Percentiles rank a stretch among this genome's conserved stretches.
Evolutionary conservation across 2,888 invertebrate genomes (phyloP).

Genomic region (Opisthograptis luteolata): DNA sequence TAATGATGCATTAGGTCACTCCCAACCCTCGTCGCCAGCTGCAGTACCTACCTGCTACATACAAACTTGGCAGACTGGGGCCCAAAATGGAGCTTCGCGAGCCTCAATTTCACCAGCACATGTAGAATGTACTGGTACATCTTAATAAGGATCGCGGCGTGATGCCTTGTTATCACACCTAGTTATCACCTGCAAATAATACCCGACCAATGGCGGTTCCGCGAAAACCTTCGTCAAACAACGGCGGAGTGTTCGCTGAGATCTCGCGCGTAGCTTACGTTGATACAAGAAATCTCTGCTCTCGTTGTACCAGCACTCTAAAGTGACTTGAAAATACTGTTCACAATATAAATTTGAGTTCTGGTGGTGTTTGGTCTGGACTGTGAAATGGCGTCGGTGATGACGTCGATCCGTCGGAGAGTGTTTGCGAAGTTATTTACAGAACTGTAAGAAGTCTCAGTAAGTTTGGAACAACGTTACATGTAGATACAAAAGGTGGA

Average conservation of each 20-base stretch:
- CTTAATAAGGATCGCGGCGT: slow-evolving; percentile 42
- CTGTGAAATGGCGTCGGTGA: slow-evolving; percentile 28
- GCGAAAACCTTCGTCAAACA: slow-evolving; percentile 50
- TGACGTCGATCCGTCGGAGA: slow-evolving; percentile 26
- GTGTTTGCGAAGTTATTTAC: slow-evolving; percentile 41
- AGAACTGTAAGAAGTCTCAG: slow-evolving; percentile 18
- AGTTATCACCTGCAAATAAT: slow-evolving; percentile 63
- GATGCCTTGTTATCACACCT: slow-evolving; percentile 51
- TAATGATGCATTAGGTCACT: too few relatives aligned
- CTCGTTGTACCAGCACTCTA: too few relatives aligned
- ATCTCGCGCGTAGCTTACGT: slow-evolving; percentile 27
- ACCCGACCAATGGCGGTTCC: slow-evolving; percentile 44
- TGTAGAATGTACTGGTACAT: slow-evolving; percentile 10
- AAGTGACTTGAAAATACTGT: slow-evolving; percentile 2
- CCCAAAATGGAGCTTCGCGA: too few relatives aligned
- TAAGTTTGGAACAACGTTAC: not conserved
- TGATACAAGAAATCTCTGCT: too few relatives aligned
- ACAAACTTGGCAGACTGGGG: slow-evolving; percentile 17
- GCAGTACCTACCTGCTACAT: too few relatives aligned
- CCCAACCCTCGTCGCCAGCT: too few relatives aligned
- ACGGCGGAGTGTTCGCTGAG: slow-evolving; percentile 24
- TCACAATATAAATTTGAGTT: not conserved
- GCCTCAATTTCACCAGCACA: slow-evolving; percentile 1
- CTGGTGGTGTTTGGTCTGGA: not conserved
- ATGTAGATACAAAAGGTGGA: slow-evolving; percentile 8